A percentile compares a stretch with the other conserved stretches of the same genome.
Evolutionary conservation across 2,888 invertebrate genomes (phyloP).

Genomic region (Drosophila parthenogenetica): DNA sequence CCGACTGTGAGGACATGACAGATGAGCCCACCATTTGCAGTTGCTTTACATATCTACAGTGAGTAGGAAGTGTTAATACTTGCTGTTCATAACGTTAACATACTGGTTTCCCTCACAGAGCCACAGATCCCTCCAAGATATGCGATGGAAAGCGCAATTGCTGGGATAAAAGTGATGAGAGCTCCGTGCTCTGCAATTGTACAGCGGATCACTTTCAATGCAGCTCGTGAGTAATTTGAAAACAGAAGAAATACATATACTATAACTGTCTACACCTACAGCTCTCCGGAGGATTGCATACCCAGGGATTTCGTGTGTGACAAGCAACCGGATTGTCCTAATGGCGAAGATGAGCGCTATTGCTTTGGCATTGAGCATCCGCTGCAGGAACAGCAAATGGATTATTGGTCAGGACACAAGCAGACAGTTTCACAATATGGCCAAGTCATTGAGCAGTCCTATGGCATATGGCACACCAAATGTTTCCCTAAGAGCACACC

Average conservation of each 20-base stretch:
- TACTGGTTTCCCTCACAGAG: slow-evolving; percentile 61
- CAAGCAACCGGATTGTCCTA: slow-evolving; percentile 89
- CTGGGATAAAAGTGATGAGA: slow-evolving; percentile 91
- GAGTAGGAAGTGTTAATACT: slow-evolving; percentile 21
- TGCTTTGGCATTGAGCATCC: slow-evolving; percentile 87
- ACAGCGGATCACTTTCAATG: slow-evolving; percentile 86
- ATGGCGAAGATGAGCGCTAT: slow-evolving; percentile 89
- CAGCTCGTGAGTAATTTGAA: slow-evolving; percentile 84
- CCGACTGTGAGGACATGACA: slow-evolving; percentile 90
- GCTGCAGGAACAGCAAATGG: slow-evolving; percentile 48
- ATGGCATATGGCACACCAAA: slow-evolving; percentile 90
- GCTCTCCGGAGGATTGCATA: slow-evolving; percentile 87
- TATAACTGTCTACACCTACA: slow-evolving; percentile 30
- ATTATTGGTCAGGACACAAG: slow-evolving; percentile 31
- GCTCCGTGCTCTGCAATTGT: slow-evolving; percentile 88
- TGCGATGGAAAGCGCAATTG: slow-evolving; percentile 93
- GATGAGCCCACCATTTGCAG: slow-evolving; percentile 89
- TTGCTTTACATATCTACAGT: slow-evolving; percentile 89
- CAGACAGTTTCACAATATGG: slow-evolving; percentile 86
- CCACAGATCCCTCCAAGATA: slow-evolving; percentile 89
- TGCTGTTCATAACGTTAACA: not conserved
- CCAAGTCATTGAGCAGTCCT: slow-evolving; percentile 88
- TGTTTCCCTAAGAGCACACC: slow-evolving; percentile 87
- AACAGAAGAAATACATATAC: too few relatives aligned
- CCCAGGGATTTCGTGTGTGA: slow-evolving; percentile 92